These are phyloP conservation scores for Yasuhikotakia modesta DNA, from an alignment of 2,797 vertebrate genomes.

Conservation along the genomic window DNA sequence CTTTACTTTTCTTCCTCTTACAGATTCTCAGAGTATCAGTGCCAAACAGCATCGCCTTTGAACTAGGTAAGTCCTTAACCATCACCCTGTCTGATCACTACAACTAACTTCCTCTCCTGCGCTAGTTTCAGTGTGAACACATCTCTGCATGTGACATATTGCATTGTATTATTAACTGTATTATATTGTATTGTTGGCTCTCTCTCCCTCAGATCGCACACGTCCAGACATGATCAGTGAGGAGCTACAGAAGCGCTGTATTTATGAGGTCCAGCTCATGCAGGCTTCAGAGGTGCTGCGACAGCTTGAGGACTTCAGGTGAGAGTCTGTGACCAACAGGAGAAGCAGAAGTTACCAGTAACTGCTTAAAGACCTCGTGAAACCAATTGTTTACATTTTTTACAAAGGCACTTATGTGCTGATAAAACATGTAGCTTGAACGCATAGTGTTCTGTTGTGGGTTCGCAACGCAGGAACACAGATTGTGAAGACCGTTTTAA, in stretches of 20 bases:
- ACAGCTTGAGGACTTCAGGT: conserved; percentile 90
- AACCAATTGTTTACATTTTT: no score
- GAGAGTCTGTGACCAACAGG: conserved; percentile 9
- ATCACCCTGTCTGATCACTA: neutral
- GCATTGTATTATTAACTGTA: conserved; percentile 7
- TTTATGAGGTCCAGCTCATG: conserved; percentile 73
- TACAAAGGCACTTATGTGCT: no score
- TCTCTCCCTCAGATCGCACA: conserved; percentile 76
- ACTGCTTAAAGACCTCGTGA: neutral
- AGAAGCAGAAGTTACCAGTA: neutral
- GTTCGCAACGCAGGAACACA: no score
- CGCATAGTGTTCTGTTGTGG: no score
- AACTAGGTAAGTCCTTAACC: conserved; percentile 79
- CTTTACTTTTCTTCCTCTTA: conserved; percentile 25
- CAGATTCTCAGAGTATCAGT: conserved; percentile 81
- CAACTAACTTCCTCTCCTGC: neutral
- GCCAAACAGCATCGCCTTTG: conserved; percentile 68
- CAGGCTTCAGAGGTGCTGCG: conserved; percentile 74
- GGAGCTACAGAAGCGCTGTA: conserved; percentile 76
- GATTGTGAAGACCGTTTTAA: no score
- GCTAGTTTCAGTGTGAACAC: neutral
- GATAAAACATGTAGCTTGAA: no score
- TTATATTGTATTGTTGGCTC: neutral
- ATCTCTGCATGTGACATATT: neutral
- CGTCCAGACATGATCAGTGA: conserved; percentile 82